Evolutionary conservation across 2,888 invertebrate genomes (phyloP), one percentile per base, ranked within the genome.

Genomic region (Bellardia bayeri): DNA sequence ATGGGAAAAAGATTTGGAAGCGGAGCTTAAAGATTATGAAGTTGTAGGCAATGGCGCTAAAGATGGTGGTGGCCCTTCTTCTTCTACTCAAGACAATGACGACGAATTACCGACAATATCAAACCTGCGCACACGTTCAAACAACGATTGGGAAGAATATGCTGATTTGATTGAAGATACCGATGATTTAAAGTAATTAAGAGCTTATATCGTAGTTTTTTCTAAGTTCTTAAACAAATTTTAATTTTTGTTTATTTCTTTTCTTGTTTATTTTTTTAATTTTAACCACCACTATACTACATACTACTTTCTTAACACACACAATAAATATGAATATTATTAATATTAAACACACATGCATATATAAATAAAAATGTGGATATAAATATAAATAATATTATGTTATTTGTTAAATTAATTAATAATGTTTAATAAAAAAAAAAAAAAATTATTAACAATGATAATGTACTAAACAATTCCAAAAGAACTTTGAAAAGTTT

Each of bases 1-100:
- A 95, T 98, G 98, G 98, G 99, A 99, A 95, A 97, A 97, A 93
- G 98, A 99, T 94, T 94, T 99, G 92, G 98, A 98, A 93, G 98
- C 98, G 72, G 98, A 99, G 94, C 95, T 99, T 90, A 98, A 98
- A 94, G 98, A 98, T 93, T 99, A 97, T 94, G 98, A 99, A 94
- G 97, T 98, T 90, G 98, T 98, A 63, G 94, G 94, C 86, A 95
- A 95, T 89, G 94, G 94, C 85, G 94, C 89, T 84, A 89, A 90
- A 78, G 88, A 86, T 63, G 91, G 90, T 86, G 90, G 90, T 64
- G 81, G 88, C 69, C 87, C 76, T 64, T 56, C 80, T 85, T 75
- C 79, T 64, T 45, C 30, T 85, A 54, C 45, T 87, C 83, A 87
- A 30, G 90, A 89, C 42, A 90, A 90, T 45, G 91, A 90, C 79